These are phyloP conservation scores for Naja naja DNA, from an alignment of 2,113 vertebrate genomes.

Conservation along the genomic window DNA sequence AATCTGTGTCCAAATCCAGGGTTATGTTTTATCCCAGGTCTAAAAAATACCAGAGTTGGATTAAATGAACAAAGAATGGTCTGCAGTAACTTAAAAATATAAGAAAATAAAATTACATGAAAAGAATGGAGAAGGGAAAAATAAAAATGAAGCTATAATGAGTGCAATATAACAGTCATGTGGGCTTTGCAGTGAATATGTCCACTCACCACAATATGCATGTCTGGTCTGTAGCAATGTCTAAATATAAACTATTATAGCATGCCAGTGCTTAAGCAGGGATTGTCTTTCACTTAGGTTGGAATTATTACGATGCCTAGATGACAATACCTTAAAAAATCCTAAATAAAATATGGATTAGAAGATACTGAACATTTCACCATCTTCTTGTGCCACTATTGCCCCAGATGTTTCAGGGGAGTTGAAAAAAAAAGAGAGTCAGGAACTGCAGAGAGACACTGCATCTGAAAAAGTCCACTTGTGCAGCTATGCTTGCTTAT, in stretches of 20 bases:
- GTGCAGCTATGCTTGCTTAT: not conserved
- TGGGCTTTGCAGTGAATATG: not conserved
- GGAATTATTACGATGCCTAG: not conserved
- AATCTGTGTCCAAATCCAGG: not conserved
- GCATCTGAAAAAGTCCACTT: not conserved
- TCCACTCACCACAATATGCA: not conserved
- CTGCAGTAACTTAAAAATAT: not conserved
- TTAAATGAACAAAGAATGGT: not conserved
- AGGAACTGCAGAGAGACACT: not conserved
- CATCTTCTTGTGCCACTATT: not conserved
- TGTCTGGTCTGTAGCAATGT: not conserved
- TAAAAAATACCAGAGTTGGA: not conserved
- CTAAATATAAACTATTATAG: not conserved
- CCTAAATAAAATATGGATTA: not conserved
- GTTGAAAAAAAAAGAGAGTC: not conserved
- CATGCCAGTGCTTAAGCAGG: not conserved
- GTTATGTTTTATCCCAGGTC: slow-evolving; percentile 20
- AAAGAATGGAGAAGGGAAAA: not conserved
- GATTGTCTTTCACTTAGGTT: not conserved
- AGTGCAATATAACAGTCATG: not conserved
- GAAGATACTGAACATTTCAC: not conserved
- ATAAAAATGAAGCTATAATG: not conserved
- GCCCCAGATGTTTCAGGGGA: not conserved
- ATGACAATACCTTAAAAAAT: not conserved
- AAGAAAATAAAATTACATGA: no score